Percentiles rank a stretch among this genome's conserved stretches.
Evolutionary conservation across 2,797 vertebrate genomes (phyloP).

Genomic region (Acipenser transmontanus): DNA sequence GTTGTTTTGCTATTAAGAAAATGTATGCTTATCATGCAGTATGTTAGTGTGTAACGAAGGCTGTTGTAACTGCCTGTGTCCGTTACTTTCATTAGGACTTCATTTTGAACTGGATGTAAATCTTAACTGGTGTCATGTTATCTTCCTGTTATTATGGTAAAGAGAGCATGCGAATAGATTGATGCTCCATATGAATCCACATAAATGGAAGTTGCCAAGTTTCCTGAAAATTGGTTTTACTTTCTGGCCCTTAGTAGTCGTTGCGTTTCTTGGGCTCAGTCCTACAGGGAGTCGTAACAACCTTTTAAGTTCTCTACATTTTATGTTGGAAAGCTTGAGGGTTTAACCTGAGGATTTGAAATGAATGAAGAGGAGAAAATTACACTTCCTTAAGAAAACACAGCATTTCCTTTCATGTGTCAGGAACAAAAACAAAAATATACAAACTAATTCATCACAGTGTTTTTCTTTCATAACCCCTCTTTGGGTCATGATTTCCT

Average conservation of each 20-base stretch:
- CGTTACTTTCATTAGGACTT: too few relatives aligned
- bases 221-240: constrained; percentile 69
- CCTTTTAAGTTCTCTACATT: constrained; percentile 77
- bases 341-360: constrained; percentile 75
- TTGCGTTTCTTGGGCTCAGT: constrained; percentile 60
- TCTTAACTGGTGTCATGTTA: too few relatives aligned
- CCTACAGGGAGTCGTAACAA: constrained; percentile 72
- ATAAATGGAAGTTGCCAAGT: constrained; percentile 54
- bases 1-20: too few relatives aligned
- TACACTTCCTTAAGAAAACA: constrained; percentile 93
- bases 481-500: constrained; percentile 29
- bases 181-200: constrained; percentile 63
- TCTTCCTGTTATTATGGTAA: too few relatives aligned
- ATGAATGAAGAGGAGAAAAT: constrained; percentile 89
- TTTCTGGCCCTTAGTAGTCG: constrained; percentile 61
- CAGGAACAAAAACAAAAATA: constrained; percentile 74
- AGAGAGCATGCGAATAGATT: constrained; percentile 42
- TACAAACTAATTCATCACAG: constrained; percentile 80
- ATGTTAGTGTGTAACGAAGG: too few relatives aligned
- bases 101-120: too few relatives aligned
- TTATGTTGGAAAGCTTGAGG: constrained; percentile 73
- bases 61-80: too few relatives aligned
- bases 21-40: too few relatives aligned
- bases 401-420: constrained; percentile 84
- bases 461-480: constrained; percentile 69